Evolutionary conservation across 2,888 invertebrate genomes (phyloP).

Genomic region (Lithophane semibrunnea): DNA sequence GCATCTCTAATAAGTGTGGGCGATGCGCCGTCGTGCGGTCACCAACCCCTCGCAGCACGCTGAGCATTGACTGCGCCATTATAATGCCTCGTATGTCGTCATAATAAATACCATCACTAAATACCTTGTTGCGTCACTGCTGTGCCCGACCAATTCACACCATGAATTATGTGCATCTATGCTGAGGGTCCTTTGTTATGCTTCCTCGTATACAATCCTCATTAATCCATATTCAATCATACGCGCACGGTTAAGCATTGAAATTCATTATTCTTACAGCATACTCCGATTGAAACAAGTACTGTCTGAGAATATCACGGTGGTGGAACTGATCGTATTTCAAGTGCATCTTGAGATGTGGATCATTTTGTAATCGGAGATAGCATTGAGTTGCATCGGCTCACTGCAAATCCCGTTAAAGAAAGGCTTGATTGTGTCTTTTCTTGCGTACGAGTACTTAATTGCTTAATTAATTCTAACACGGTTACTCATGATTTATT

Average conservation of each 20-base stretch:
- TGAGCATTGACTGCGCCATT: constrained; percentile 55
- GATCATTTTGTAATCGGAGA: constrained; percentile 75
- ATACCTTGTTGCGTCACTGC: constrained; percentile 63
- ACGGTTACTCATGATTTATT: constrained; percentile 76
- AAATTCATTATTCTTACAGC: constrained; percentile 64
- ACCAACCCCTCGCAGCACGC: constrained; percentile 59
- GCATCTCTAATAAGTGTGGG: constrained; percentile 58
- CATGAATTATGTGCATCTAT: constrained; percentile 88
- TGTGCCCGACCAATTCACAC: constrained; percentile 57
- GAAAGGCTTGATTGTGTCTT: constrained; percentile 75
- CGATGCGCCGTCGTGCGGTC: constrained; percentile 61
- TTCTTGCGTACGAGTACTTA: constrained; percentile 74
- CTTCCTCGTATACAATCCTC: constrained; percentile 67
- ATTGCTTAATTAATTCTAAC: constrained; percentile 81
- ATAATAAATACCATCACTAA: constrained; percentile 67
- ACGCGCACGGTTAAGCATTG: constrained; percentile 62
- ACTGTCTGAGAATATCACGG: constrained; percentile 63
- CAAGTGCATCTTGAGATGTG: constrained; percentile 79
- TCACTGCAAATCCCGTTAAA: constrained; percentile 73
- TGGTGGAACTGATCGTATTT: constrained; percentile 74
- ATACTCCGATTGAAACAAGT: constrained; percentile 57
- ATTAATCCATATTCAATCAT: constrained; percentile 76
- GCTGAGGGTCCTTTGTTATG: constrained; percentile 79
- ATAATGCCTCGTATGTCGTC: constrained; percentile 57
- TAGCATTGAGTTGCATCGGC: constrained; percentile 65